Evolutionary conservation across 2,113 vertebrate genomes (phyloP).

Genomic region (Oncorhynchus gorbuscha): DNA sequence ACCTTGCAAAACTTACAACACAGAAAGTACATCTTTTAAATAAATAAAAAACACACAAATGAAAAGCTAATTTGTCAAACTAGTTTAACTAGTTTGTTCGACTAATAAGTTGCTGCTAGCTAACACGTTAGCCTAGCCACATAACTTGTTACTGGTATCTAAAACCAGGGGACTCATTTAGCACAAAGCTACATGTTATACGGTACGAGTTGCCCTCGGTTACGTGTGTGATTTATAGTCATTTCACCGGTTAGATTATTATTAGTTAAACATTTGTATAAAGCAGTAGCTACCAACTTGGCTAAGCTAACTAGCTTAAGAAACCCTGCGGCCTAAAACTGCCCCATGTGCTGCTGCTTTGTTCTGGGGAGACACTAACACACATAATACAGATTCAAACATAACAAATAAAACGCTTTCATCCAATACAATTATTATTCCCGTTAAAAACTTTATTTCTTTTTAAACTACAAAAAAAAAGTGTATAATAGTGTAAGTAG

Average conservation of each 20-base stretch:
- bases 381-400: constrained; percentile 19
- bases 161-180: no score
- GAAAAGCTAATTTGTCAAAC: no score
- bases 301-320: constrained; percentile 52
- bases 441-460: background rate
- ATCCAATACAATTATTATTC: background rate
- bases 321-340: constrained; percentile 74
- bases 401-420: background rate
- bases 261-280: background rate
- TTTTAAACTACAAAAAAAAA: no score
- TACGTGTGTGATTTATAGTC: background rate
- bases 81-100: no score
- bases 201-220: background rate
- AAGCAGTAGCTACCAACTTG: constrained; percentile 18
- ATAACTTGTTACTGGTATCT: no score
- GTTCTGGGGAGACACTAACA: constrained; percentile 77
- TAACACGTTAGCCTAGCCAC: no score
- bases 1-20: no score
- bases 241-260: background rate
- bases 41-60: no score
- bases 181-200: background rate
- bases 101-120: no score
- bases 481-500: no score
- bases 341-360: constrained; percentile 89
- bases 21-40: no score